Base-by-base conservation (phyloP, 2,888 invertebrate species). In the Drosophila sordidapex region DNA sequence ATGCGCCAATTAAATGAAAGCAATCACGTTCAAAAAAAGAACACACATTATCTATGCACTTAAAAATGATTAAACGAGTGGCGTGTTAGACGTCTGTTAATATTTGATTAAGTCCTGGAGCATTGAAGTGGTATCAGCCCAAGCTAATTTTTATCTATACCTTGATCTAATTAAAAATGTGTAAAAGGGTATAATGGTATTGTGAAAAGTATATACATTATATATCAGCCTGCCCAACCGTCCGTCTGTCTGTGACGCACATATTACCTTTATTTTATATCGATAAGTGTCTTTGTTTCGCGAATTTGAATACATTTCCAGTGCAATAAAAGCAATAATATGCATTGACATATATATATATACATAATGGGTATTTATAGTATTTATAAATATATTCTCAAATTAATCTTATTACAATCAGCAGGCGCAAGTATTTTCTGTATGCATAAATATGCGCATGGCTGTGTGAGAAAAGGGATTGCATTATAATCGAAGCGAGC, bases 1-100 rank as follows among this genome's bases (percentile, higher is more conserved):
- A 79, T 63, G 77, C 70, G 72, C 60, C 79, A 87, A 87, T 81
- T 73, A 69, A 74, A 74, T 80, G 63, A 62, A 56, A 13, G 51
- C 25, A 58, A 58, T 57, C 70, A 71, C 70, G 51, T 66, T 66
- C 18, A 54, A 68, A 49, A 36, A 57, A 49, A 29, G 63, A n/a
- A 18, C 0, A 67, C 53, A 49, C 38, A 72, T 33, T 29, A 40
- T 7, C 4, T 15, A 15, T 21, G 2, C 21, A 15, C 21, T 8
- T 21, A 15, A 25, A 21, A 21, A 35, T 53, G 56, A 43, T 21
- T 31, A 13, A 62, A 43, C 54, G 52, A 21, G 29, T 43, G 40
- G 31, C 18, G 36, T 40, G 48, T 38, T 67, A 36, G n/a, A 56
- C 25, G 21, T 36, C 60, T 60, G 54, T 64, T 63, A 27, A 48